These are phyloP conservation scores for Romanomermis culicivorax DNA, from an alignment of 2,888 invertebrate genomes.

Conservation along the genomic window DNA sequence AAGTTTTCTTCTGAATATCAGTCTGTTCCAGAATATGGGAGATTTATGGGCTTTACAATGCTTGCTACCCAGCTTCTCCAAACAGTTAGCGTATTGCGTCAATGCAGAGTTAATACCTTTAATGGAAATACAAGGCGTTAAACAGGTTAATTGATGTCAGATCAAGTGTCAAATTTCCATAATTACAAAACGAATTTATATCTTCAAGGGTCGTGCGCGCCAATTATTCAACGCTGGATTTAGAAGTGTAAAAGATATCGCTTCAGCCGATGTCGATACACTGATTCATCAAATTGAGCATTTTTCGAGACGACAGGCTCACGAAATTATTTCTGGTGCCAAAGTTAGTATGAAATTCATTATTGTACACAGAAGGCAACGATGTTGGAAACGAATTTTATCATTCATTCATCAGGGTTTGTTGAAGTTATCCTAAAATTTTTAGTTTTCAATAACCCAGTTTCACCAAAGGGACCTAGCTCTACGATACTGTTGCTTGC, in stretches of 20 bases:
- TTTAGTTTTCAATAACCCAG: too few relatives aligned
- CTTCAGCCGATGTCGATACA: slow-evolving; percentile 43
- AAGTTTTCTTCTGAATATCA: too few relatives aligned
- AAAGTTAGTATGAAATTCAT: slow-evolving; percentile 39
- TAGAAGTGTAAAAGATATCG: slow-evolving; percentile 50
- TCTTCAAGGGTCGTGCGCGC: slow-evolving; percentile 50
- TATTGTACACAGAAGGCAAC: not conserved
- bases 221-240: slow-evolving; percentile 64
- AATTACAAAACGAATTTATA: not conserved
- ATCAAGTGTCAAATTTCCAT: not conserved
- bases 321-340: slow-evolving; percentile 62
- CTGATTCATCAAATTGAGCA: slow-evolving; percentile 46
- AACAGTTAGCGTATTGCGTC: slow-evolving; percentile 56
- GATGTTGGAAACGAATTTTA: too few relatives aligned
- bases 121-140: slow-evolving; percentile 68
- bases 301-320: slow-evolving; percentile 49
- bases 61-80: slow-evolving; percentile 47
- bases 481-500: too few relatives aligned
- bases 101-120: slow-evolving; percentile 54
- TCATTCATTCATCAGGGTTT: too few relatives aligned
- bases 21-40: slow-evolving; percentile 41
- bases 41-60: slow-evolving; percentile 61
- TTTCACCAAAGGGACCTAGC: too few relatives aligned
- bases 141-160: slow-evolving; percentile 39
- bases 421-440: too few relatives aligned